A percentile compares a stretch with the other conserved stretches of the same genome.
These are phyloP conservation scores for Prunella fulvescens DNA, from an alignment of 2,113 vertebrate species.

Conservation along the genomic window DNA sequence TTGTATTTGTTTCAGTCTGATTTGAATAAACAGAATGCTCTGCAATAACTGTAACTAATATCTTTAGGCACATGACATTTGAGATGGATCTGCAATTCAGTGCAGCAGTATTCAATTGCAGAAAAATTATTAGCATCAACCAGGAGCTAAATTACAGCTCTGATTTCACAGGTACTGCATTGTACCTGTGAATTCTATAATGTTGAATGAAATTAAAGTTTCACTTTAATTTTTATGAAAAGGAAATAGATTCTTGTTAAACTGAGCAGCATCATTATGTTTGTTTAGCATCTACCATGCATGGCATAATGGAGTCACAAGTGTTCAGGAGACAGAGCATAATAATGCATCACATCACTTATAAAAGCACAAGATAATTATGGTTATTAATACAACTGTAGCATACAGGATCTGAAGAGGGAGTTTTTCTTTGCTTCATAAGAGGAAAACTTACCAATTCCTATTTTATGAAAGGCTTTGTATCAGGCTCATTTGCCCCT, in stretches of 20 bases:
- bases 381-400: neutral
- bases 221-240: neutral
- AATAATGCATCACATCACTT: neutral
- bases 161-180: neutral
- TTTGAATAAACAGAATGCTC: slow-evolving; percentile 36
- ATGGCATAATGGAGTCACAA: neutral
- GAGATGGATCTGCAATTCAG: neutral
- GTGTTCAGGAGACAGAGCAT: neutral
- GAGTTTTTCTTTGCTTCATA: neutral
- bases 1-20: slow-evolving; percentile 7
- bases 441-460: neutral
- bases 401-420: neutral
- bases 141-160: slow-evolving; percentile 5
- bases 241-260: neutral
- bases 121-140: neutral
- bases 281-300: neutral
- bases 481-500: neutral
- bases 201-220: neutral
- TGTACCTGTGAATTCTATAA: neutral
- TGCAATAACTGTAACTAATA: slow-evolving; percentile 1
- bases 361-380: neutral
- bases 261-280: neutral
- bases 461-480: neutral
- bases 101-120: neutral
- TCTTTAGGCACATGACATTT: neutral